phyloP scores from a whole-genome alignment of 1,140 invertebrate genomes.

The Onthophagus taurus region DNA sequence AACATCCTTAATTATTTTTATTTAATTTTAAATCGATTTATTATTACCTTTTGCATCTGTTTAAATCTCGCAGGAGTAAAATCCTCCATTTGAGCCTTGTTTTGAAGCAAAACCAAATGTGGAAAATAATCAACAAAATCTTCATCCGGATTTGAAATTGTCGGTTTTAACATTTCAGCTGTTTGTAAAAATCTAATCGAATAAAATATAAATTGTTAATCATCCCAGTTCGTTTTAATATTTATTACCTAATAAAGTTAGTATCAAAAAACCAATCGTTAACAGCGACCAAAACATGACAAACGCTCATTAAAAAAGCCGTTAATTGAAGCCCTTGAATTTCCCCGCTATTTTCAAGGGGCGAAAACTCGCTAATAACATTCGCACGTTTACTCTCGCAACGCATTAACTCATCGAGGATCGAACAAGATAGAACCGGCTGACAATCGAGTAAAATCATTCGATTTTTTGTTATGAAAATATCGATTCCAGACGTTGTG shows the following conservation, averaged over 20 bases:
- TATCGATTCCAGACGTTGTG: slow-evolving; percentile 48
- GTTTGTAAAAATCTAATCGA: slow-evolving; percentile 62
- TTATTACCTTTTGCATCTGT: slow-evolving; percentile 52
- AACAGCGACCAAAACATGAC: slow-evolving; percentile 76
- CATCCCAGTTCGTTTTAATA: neutral
- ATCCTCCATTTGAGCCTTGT: slow-evolving; percentile 60
- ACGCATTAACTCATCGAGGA: slow-evolving; percentile 45
- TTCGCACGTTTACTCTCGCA: slow-evolving; percentile 46
- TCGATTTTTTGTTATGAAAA: slow-evolving; percentile 51
- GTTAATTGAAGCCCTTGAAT: slow-evolving; percentile 69
- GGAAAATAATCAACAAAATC: slow-evolving; percentile 62
- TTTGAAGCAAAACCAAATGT: slow-evolving; percentile 68
- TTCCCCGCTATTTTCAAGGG: slow-evolving; percentile 55
- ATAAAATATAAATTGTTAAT: neutral
- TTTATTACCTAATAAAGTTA: slow-evolving; percentile 52
- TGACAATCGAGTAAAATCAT: slow-evolving; percentile 53
- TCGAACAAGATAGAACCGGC: slow-evolving; percentile 50
- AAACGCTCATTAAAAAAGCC: slow-evolving; percentile 79
- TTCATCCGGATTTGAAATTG: slow-evolving; percentile 52
- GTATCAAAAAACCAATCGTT: slow-evolving; percentile 81
- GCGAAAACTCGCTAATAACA: slow-evolving; percentile 45
- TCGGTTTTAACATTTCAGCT: slow-evolving; percentile 80
- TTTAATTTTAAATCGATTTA: neutral
- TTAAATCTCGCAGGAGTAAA: slow-evolving; percentile 55
- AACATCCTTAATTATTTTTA: slow-evolving; percentile 17